Conservation (phyloP, 2,888 invertebrate species). For the Terebella lapidaria region DNA sequence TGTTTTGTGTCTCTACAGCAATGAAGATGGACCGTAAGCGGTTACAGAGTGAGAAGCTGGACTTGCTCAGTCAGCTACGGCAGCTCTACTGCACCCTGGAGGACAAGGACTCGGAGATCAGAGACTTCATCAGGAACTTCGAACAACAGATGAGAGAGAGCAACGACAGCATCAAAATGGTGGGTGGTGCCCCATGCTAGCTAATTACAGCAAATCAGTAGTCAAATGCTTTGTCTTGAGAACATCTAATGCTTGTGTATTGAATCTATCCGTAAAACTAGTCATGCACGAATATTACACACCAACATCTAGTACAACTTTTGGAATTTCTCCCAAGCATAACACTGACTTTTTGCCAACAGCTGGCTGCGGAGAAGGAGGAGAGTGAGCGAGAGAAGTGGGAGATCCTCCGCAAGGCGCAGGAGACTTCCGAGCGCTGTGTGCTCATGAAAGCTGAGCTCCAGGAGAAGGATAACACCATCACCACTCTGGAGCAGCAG, state of each 20-base stretch:
- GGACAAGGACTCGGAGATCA: constrained; percentile 87
- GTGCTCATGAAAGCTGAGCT: constrained; percentile 81
- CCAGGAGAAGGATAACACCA: constrained; percentile 78
- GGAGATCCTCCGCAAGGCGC: constrained; percentile 78
- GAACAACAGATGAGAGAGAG: constrained; percentile 82
- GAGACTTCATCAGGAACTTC: constrained; percentile 90
- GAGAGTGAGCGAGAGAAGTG: constrained; percentile 84
- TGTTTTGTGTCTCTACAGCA: constrained; percentile 57
- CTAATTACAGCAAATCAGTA: too few relatives aligned
- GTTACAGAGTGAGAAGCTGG: constrained; percentile 87
- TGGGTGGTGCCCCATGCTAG: constrained; percentile 26
- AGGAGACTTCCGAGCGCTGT: constrained; percentile 84
- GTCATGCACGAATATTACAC: too few relatives aligned
- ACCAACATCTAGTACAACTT: too few relatives aligned
- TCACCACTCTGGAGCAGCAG: constrained; percentile 80
- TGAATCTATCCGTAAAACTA: too few relatives aligned
- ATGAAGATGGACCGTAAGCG: constrained; percentile 85
- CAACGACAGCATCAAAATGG: constrained; percentile 63
- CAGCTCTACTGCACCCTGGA: constrained; percentile 88
- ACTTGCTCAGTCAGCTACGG: constrained; percentile 88
- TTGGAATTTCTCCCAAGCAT: too few relatives aligned
- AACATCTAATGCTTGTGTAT: too few relatives aligned
- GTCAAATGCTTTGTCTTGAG: too few relatives aligned
- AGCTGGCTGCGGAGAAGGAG: constrained; percentile 62
- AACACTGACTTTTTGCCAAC: too few relatives aligned